A percentile compares a stretch with the other conserved stretches of the same genome.
These are phyloP conservation scores for Serranus cabrilla DNA, from an alignment of 2,797 vertebrate species.

Conservation along the genomic window DNA sequence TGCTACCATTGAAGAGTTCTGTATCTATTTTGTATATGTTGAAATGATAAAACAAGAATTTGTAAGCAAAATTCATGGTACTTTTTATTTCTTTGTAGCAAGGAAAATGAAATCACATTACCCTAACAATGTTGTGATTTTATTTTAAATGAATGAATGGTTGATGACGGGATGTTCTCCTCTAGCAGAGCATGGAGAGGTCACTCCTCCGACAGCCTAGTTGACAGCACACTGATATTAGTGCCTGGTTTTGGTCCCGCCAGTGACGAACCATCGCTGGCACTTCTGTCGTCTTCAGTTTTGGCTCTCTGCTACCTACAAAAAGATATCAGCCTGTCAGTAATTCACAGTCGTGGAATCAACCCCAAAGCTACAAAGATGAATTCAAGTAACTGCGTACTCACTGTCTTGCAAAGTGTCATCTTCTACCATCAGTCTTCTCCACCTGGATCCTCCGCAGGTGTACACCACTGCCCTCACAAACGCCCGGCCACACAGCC, in stretches of 20 bases:
- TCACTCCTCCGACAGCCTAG: constrained; percentile 80
- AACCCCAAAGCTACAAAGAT: not conserved
- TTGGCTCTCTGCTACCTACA: constrained; percentile 52
- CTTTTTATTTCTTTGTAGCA: constrained; percentile 36
- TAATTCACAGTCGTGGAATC: not conserved
- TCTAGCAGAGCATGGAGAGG: constrained; percentile 81
- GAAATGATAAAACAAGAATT: constrained; percentile 37
- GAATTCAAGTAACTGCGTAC: constrained; percentile 21
- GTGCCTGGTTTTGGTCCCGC: constrained; percentile 68
- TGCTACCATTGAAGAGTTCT: not conserved
- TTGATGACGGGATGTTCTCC: constrained; percentile 5
- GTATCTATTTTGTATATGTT: constrained; percentile 10
- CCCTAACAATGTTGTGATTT: constrained; percentile 19
- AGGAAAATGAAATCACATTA: constrained; percentile 28
- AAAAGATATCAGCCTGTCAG: constrained; percentile 25
- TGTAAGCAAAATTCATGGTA: constrained; percentile 9
- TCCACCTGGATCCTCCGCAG: constrained; percentile 87
- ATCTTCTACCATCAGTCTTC: constrained; percentile 64
- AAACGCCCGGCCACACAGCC: constrained; percentile 83
- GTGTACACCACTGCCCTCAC: constrained; percentile 82
- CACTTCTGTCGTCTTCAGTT: constrained; percentile 28
- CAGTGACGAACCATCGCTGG: constrained; percentile 33
- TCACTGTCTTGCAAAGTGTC: constrained; percentile 63
- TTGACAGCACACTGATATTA: constrained; percentile 79
- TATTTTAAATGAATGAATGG: constrained; percentile 10